Evolutionary conservation across 2,888 invertebrate species (phyloP), one percentile per base, ranked within the genome.

Genomic region (Neoascia interrupta): DNA sequence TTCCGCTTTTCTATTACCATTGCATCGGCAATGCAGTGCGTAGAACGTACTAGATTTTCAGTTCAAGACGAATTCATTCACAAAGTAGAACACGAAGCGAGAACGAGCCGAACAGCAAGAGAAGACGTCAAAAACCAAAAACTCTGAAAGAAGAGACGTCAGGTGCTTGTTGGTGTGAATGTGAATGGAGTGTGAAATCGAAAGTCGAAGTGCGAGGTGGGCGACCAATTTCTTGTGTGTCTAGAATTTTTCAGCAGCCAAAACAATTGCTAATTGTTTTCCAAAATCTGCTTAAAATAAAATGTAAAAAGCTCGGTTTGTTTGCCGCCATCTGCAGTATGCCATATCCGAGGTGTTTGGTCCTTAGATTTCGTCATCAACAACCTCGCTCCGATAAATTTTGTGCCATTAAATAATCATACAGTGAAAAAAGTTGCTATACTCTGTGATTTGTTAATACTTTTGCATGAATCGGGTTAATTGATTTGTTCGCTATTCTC

Each of bases 401-500:
- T 21, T 43, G 63, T 69, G 69, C 63, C 39, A 37, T 15, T 43
- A 56, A 60, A 51, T 58, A 19, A 41, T 70, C n/a, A n/a, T 28
- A 26, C 26, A 64, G 47, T 70, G 60, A 53, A 66, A 79, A 79
- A 66, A 39, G 58, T 54, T 79, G 41, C n/a, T n/a, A n/a, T n/a
- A n/a, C n/a, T n/a, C n/a, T n/a, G n/a, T n/a, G n/a, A n/a, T n/a
- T n/a, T n/a, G n/a, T n/a, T n/a, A n/a, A n/a, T n/a, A n/a, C n/a
- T n/a, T n/a, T n/a, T n/a, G n/a, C n/a, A n/a, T n/a, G n/a, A n/a
- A n/a, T n/a, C n/a, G n/a, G n/a, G n/a, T n/a, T n/a, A n/a, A n/a
- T n/a, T n/a, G n/a, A n/a, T n/a, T n/a, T n/a, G n/a, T n/a, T n/a
- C n/a, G n/a, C n/a, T n/a, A n/a, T n/a, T n/a, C n/a, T n/a, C n/a